Evolutionary conservation across 2,888 invertebrate species (phyloP).

Genomic region (Platynereis dumerilii): DNA sequence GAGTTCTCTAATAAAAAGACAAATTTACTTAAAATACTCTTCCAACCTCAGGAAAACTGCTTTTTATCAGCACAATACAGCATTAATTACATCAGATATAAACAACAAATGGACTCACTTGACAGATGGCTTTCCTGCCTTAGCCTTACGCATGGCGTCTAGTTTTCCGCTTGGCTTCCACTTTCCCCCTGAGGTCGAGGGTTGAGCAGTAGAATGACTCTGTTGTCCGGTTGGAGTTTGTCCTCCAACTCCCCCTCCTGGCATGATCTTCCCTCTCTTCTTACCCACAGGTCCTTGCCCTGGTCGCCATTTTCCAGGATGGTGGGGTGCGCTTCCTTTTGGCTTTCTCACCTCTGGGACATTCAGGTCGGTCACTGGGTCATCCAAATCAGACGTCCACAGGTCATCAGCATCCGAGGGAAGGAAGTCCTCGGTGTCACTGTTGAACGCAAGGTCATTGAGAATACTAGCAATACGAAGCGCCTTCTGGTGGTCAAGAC

Average conservation of each 20-base stretch:
- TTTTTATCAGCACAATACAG: too few relatives aligned
- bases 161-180: constrained; percentile 14
- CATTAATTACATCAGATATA: too few relatives aligned
- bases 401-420: constrained; percentile 42
- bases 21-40: too few relatives aligned
- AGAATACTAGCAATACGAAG: constrained; percentile 56
- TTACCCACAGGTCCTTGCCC: neutral
- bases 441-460: constrained; percentile 54
- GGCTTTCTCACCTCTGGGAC: constrained; percentile 28
- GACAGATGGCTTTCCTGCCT: neutral
- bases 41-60: too few relatives aligned
- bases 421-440: constrained; percentile 53
- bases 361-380: neutral
- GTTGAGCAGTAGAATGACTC: constrained; percentile 33
- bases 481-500: constrained; percentile 31
- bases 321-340: neutral
- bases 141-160: constrained; percentile 5
- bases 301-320: neutral
- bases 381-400: constrained; percentile 21
- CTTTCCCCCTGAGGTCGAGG: neutral
- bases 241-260: neutral
- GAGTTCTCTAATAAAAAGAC: too few relatives aligned
- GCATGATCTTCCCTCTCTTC: neutral
- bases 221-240: constrained; percentile 42
- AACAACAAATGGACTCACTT: too few relatives aligned